phyloP scores from a whole-genome alignment of 1,140 invertebrate species.

The Grapholita molesta region DNA sequence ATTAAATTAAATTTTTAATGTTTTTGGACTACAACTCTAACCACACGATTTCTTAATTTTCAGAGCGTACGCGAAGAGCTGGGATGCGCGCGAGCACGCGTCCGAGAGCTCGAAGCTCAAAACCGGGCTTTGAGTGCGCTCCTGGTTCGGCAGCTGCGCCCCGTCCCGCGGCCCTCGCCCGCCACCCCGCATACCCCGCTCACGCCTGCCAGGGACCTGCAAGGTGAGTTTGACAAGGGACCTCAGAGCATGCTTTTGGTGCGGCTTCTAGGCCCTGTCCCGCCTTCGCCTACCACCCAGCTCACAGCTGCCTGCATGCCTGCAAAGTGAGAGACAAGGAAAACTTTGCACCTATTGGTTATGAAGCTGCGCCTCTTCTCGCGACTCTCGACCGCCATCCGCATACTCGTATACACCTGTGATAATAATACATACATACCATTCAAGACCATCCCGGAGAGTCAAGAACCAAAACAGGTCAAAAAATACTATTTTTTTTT shows the following conservation, averaged over 20 bases:
- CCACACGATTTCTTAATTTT: slow-evolving; percentile 6
- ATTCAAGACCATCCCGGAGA: too few species aligned
- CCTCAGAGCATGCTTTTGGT: too few species aligned
- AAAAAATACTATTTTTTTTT: too few species aligned
- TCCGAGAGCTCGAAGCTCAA: slow-evolving; percentile 84
- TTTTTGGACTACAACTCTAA: not conserved
- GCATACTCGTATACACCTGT: slow-evolving; percentile 46
- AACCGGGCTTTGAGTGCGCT: slow-evolving; percentile 82
- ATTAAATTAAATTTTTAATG: too few species aligned
- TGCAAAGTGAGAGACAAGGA: not conserved
- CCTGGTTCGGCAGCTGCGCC: slow-evolving; percentile 81
- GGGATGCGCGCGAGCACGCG: slow-evolving; percentile 79
- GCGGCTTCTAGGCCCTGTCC: not conserved
- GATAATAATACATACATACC: not conserved
- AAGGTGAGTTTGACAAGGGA: not conserved
- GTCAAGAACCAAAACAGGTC: too few species aligned
- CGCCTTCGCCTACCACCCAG: not conserved
- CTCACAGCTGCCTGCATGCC: not conserved
- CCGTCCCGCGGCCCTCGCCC: slow-evolving; percentile 74
- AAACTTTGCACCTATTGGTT: not conserved
- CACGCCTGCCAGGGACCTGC: slow-evolving; percentile 58
- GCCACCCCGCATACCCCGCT: slow-evolving; percentile 67
- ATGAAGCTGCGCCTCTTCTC: not conserved
- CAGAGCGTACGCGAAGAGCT: slow-evolving; percentile 85
- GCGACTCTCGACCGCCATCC: not conserved